Evolutionary conservation across 2,888 invertebrate genomes (phyloP).

Genomic region (Autographa gamma): DNA sequence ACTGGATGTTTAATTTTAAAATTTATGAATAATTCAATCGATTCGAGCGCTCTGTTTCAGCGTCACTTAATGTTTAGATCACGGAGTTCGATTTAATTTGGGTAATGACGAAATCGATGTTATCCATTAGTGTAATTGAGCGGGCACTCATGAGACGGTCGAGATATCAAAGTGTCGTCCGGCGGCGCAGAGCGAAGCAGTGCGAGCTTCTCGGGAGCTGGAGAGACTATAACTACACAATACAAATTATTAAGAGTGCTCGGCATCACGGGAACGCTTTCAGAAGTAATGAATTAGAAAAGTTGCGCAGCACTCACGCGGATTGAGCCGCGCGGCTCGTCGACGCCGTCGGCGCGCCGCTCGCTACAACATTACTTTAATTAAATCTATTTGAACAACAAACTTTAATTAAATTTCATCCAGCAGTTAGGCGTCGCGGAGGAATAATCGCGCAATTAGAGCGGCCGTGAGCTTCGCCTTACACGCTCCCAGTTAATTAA

Average conservation of each 20-base stretch:
- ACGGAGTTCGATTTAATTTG: conserved; percentile 67
- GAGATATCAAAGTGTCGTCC: conserved; percentile 66
- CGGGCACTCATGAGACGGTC: conserved; percentile 55
- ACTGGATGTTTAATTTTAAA: conserved; percentile 77
- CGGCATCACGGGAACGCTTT: conserved; percentile 88
- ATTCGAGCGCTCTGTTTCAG: conserved; percentile 61
- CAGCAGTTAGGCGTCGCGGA: conserved; percentile 89
- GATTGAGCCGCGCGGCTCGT: conserved; percentile 82
- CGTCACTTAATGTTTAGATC: conserved; percentile 64
- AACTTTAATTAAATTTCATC: conserved; percentile 90
- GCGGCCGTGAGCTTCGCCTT: conserved; percentile 89
- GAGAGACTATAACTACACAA: conserved; percentile 83
- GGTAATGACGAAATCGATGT: conserved; percentile 67
- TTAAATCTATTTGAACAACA: conserved; percentile 90
- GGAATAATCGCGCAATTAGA: conserved; percentile 89
- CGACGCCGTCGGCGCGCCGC: conserved; percentile 78
- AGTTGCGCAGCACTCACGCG: conserved; percentile 89
- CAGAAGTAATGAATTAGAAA: conserved; percentile 89
- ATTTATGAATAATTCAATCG: conserved; percentile 79
- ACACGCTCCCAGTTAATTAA: conserved; percentile 88
- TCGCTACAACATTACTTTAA: conserved; percentile 89
- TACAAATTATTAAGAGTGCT: conserved; percentile 89
- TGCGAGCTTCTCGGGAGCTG: conserved; percentile 52
- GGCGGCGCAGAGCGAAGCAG: conserved; percentile 20
- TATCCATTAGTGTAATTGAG: conserved; percentile 72